These are phyloP conservation scores for Leptinotarsa lineolata DNA, from an alignment of 1,140 invertebrate genomes.

Conservation along the genomic window DNA sequence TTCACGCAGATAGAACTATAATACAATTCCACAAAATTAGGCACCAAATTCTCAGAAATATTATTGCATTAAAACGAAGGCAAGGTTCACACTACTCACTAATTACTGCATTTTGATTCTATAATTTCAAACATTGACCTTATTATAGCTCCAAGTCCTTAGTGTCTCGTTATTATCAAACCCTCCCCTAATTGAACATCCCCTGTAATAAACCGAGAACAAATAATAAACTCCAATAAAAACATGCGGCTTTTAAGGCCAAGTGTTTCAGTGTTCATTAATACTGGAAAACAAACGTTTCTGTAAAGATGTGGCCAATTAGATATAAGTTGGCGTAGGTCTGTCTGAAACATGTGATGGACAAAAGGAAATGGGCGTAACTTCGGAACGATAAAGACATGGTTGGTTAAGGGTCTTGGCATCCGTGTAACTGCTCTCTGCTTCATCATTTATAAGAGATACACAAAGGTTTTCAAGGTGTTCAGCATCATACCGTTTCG, in stretches of 20 bases:
- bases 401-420: constrained; percentile 34
- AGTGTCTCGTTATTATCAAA: too few species aligned
- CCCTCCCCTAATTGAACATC: not conserved
- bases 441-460: not conserved
- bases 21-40: too few species aligned
- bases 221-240: not conserved
- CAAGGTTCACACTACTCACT: too few species aligned
- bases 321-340: constrained; percentile 11
- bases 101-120: too few species aligned
- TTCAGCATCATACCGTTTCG: too few species aligned
- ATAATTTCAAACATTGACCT: too few species aligned
- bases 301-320: constrained; percentile 17
- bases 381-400: constrained; percentile 31
- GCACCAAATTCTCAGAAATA: too few species aligned
- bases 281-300: constrained; percentile 4
- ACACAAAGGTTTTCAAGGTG: too few species aligned
- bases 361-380: constrained; percentile 38
- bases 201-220: not conserved
- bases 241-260: not conserved
- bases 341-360: constrained; percentile 31
- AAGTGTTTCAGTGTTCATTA: not conserved
- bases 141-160: too few species aligned
- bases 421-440: constrained; percentile 35
- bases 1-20: too few species aligned
- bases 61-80: too few species aligned